Conservation (phyloP, 37 sponge, comb jelly and placozoan genomes). For the Eunapius fragilis region DNA sequence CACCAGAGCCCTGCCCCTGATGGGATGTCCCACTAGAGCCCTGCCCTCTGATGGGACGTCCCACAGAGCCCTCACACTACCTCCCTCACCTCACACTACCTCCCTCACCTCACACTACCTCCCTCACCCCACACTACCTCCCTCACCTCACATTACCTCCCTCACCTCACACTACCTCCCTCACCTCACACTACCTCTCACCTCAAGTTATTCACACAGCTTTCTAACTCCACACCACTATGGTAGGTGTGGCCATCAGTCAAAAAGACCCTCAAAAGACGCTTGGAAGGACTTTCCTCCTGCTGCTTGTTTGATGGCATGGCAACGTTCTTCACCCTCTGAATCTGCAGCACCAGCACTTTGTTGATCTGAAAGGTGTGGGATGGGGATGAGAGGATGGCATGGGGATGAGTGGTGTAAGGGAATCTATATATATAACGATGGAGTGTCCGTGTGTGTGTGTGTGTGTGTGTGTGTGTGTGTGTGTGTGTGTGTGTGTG, state of each 20-base stretch:
- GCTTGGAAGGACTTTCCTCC: neutral
- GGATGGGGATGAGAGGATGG: too few relatives aligned
- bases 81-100: too few relatives aligned
- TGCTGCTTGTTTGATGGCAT: constrained; percentile 55
- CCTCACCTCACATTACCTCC: neutral
- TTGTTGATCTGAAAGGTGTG: constrained; percentile 29
- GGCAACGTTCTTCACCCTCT: constrained; percentile 67
- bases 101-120: too few relatives aligned
- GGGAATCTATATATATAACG: too few relatives aligned
- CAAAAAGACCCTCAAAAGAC: constrained; percentile 63
- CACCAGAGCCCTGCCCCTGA: too few relatives aligned
- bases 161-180: neutral
- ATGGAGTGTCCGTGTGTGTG: too few relatives aligned
- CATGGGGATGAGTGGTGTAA: too few relatives aligned
- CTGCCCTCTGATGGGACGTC: too few relatives aligned
- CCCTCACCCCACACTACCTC: neutral
- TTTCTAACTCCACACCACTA: constrained; percentile 66
- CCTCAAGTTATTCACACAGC: constrained; percentile 37
- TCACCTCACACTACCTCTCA: neutral
- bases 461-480: too few relatives aligned
- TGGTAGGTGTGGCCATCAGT: constrained; percentile 68
- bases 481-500: too few relatives aligned
- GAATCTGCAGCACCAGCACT: constrained; percentile 73
- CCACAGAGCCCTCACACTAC: too few relatives aligned
- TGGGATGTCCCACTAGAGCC: too few relatives aligned